Base-by-base conservation (phyloP, 1,140 invertebrate species). In the Macrobrachium nipponense region DNA sequence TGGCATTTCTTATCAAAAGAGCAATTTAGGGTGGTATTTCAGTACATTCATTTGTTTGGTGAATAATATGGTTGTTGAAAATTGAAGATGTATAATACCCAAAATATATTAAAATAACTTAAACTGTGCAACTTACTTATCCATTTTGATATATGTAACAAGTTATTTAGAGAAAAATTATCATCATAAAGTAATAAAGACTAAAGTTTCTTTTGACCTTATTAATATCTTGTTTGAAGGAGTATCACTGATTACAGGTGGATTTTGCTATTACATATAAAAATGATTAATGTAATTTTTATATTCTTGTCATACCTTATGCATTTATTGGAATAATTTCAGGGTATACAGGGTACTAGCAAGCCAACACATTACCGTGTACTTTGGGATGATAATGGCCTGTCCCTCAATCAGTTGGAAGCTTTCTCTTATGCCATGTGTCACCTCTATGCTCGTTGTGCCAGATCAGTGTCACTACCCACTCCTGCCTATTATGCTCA, bases 401-500 rank as follows among this genome's bases (percentile, higher is more conserved):
- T 97, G 87, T 91, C 92, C 5, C 93, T 96, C 87, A 94, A 97
- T 91, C 92, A 96, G 80, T 92, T 98, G 18, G 95, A 98, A 91
- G 91, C 94, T 87, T 90, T 98, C 80, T 96, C 96, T 0, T 98
- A 96, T 91, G 95, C 95, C 90, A 91, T 98, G 27, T 98, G 97
- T 90, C 96, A 98, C 90, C 93, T 97, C 92, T 98, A 97, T 91
- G 93, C 95, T 6, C 93, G 97, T 18, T 98, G 97, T 90, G 95
- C 94, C 76, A 93, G 96, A 80, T 93, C 96, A 5, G 97, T 98
- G 0, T 97, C 96, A 12, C 97, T 98, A 92, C 97, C 97, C 4
- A 95, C 97, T 1, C 97, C 97, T 5, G 97, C 96, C 0, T 98
- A 98, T 91, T 97, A 98, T 91, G 97, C 97, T 36, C 97, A 98